phyloP scores from a whole-genome alignment of 1,140 invertebrate species.

The Andrena cerasifolii region DNA sequence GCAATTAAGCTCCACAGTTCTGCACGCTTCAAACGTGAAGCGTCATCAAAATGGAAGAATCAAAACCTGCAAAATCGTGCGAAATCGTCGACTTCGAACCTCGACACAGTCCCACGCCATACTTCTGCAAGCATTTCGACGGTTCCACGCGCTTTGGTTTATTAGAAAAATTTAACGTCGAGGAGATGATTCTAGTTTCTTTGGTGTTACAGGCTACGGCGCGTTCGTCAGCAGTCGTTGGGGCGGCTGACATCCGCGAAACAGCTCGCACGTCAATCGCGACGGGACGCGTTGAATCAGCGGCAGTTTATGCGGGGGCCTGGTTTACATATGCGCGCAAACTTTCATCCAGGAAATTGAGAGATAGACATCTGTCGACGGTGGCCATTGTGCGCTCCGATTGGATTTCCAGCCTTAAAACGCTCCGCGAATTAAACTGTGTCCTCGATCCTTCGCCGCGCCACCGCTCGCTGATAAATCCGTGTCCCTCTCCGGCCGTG shows the following conservation, averaged over 20 bases:
- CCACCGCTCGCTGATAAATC: slow-evolving; percentile 55
- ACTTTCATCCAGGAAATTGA: slow-evolving; percentile 76
- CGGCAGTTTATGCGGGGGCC: slow-evolving; percentile 29
- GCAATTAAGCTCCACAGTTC: no score
- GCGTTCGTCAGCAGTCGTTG: slow-evolving; percentile 7
- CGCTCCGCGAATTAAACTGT: slow-evolving; percentile 62
- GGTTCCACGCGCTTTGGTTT: no score
- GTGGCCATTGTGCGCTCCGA: slow-evolving; percentile 64
- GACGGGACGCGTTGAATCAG: slow-evolving; percentile 35
- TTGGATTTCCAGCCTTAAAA: slow-evolving; percentile 67
- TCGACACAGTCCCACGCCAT: neutral
- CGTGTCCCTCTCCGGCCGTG: slow-evolving; percentile 43
- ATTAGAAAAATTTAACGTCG: no score
- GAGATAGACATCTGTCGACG: slow-evolving; percentile 79
- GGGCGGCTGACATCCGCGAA: slow-evolving; percentile 15
- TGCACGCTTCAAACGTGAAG: no score
- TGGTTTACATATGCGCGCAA: slow-evolving; percentile 68
- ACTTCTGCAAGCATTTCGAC: neutral
- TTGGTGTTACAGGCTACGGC: neutral
- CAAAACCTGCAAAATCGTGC: no score
- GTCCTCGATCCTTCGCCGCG: slow-evolving; percentile 56
- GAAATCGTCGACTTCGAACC: no score
- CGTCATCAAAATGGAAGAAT: no score
- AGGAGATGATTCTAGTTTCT: neutral
- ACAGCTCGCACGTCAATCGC: slow-evolving; percentile 30